A percentile compares a stretch with the other conserved stretches of the same genome.
Evolutionary conservation across 2,797 vertebrate genomes (phyloP).

Genomic region (Sebastes taczanowskii): DNA sequence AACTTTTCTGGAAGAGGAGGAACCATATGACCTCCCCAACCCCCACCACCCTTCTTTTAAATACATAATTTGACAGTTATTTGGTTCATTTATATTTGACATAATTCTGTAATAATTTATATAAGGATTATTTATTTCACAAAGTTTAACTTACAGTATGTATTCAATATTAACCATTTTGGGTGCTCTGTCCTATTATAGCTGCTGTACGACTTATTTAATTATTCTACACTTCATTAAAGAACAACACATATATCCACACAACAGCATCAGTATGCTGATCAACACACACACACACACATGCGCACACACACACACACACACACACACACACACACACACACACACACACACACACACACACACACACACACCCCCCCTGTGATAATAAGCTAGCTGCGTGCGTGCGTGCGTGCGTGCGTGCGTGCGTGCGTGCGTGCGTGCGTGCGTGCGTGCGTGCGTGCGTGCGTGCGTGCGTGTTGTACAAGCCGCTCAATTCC

Average conservation of each 20-base stretch:
- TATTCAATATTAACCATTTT: background rate
- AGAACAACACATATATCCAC: background rate
- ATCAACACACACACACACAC: background rate
- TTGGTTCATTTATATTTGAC: background rate
- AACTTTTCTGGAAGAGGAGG: background rate
- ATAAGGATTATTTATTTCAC: background rate
- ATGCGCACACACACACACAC: background rate
- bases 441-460: rapidly evolving
- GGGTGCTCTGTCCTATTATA: background rate
- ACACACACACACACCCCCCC: background rate
- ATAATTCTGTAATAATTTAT: background rate
- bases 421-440: too few relatives aligned
- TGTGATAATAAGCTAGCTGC: background rate
- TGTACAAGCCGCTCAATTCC: background rate
- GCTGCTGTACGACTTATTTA: background rate
- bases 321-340: background rate
- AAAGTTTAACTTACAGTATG: background rate
- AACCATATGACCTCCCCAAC: background rate
- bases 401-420: background rate
- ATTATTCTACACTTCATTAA: background rate
- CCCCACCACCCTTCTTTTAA: background rate
- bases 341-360: background rate
- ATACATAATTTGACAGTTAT: background rate
- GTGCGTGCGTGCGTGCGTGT: rapidly evolving
- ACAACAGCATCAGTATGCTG: background rate